Evolutionary conservation across 2,888 invertebrate species (phyloP).

Genomic region (Papilio gigon): DNA sequence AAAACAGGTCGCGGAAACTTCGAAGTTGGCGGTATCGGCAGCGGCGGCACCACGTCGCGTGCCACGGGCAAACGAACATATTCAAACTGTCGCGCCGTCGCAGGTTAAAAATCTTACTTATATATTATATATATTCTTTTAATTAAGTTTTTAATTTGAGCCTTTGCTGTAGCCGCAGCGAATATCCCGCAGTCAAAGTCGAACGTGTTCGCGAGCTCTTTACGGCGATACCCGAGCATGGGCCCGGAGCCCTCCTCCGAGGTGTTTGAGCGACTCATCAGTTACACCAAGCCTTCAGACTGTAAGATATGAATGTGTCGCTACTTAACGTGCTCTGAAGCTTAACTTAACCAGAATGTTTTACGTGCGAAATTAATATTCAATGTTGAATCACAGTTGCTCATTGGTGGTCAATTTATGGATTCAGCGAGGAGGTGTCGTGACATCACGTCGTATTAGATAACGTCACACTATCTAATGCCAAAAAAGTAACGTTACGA

Average conservation of each 20-base stretch:
- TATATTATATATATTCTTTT: not conserved
- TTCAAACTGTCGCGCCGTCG: not conserved
- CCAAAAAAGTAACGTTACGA: no score
- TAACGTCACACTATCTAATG: no score
- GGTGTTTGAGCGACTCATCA: conserved; percentile 63
- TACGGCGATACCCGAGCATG: conserved; percentile 65
- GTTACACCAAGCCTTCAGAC: conserved; percentile 58
- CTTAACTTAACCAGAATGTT: not conserved
- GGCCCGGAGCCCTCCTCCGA: conserved; percentile 63
- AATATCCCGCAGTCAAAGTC: conserved; percentile 43
- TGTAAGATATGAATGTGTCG: conserved; percentile 51
- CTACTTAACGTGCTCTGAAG: not conserved
- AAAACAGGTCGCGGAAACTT: conserved; percentile 71
- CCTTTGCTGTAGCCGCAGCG: conserved; percentile 6
- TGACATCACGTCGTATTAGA: no score
- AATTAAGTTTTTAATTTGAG: not conserved
- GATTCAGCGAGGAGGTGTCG: no score
- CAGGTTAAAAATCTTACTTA: conserved; percentile 9
- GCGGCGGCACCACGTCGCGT: conserved; percentile 50
- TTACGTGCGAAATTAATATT: not conserved
- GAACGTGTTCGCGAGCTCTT: conserved; percentile 64
- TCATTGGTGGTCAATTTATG: no score
- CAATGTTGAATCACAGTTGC: not conserved
- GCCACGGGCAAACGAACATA: not conserved
- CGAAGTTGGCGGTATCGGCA: conserved; percentile 65